Conservation (phyloP, 2,113 vertebrate genomes). For the Carassius carassius region DNA sequence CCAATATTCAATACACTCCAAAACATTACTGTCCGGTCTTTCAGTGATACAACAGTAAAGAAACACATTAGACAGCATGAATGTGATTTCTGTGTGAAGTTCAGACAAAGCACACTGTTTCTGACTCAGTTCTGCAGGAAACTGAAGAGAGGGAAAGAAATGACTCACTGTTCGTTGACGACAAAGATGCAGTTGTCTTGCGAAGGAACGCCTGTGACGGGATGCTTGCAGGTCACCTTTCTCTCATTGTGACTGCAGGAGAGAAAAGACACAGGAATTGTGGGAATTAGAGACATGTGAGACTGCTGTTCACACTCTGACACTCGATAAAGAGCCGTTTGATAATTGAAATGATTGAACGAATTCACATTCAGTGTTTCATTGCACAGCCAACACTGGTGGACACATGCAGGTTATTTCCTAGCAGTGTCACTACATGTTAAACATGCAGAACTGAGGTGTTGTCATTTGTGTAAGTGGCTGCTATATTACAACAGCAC, state of each 20-base stretch:
- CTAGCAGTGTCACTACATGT: no score
- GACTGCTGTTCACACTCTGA: neutral
- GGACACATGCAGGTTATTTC: no score
- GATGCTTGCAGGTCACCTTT: constrained; percentile 98
- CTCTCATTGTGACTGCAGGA: constrained; percentile 92
- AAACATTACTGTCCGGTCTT: neutral
- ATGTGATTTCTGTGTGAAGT: neutral
- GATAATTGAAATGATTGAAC: neutral
- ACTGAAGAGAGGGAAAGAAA: constrained; percentile 57
- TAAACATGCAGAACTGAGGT: no score
- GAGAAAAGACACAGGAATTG: constrained; percentile 54
- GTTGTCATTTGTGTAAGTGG: no score
- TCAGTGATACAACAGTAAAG: no score
- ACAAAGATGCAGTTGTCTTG: constrained; percentile 99
- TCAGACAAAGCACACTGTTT: neutral
- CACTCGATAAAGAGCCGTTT: neutral
- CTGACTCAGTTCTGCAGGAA: constrained; percentile 53
- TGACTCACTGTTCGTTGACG: constrained; percentile 96
- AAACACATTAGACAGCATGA: neutral
- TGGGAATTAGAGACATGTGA: constrained; percentile 10
- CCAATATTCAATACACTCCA: neutral
- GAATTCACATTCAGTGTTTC: neutral
- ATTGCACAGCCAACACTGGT: no score
- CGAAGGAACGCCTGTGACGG: constrained; percentile 88
- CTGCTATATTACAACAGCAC: no score